Conservation (phyloP, 2,113 vertebrate genomes). For the Ictidomys tridecemlineatus region DNA sequence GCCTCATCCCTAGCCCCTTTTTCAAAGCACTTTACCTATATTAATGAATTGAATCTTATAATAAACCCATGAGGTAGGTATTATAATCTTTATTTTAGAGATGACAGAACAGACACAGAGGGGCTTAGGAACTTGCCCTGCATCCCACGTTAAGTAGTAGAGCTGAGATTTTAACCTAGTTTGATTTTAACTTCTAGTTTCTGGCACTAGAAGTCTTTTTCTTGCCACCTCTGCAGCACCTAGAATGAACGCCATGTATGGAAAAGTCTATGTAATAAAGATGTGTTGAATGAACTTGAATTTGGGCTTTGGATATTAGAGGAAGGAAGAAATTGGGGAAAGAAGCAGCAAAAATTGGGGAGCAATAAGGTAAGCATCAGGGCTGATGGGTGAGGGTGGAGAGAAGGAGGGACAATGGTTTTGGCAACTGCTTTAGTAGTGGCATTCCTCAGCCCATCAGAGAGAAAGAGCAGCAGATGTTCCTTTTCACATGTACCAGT, state of each 20-base stretch:
- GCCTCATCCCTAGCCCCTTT: too few species aligned
- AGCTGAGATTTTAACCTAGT: neutral
- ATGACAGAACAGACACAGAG: neutral
- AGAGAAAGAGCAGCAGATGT: neutral
- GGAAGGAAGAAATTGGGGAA: neutral
- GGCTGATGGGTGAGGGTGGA: neutral
- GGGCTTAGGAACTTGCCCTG: neutral
- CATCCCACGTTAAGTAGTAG: neutral
- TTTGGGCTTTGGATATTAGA: neutral
- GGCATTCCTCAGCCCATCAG: neutral
- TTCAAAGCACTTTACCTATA: neutral
- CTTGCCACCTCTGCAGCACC: neutral
- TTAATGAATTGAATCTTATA: neutral
- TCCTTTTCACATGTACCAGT: conserved; percentile 26
- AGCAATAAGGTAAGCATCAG: neutral
- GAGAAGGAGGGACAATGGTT: too few species aligned
- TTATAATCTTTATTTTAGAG: neutral
- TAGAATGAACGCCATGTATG: neutral
- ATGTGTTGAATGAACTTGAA: neutral
- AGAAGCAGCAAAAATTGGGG: neutral
- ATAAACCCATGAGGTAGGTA: neutral
- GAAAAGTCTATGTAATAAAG: neutral
- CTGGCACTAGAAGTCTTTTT: neutral
- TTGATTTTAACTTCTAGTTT: neutral
- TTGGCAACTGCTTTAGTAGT: neutral